phyloP scores from a whole-genome alignment of 2,797 vertebrate genomes.

The Coregonus suidteri region DNA sequence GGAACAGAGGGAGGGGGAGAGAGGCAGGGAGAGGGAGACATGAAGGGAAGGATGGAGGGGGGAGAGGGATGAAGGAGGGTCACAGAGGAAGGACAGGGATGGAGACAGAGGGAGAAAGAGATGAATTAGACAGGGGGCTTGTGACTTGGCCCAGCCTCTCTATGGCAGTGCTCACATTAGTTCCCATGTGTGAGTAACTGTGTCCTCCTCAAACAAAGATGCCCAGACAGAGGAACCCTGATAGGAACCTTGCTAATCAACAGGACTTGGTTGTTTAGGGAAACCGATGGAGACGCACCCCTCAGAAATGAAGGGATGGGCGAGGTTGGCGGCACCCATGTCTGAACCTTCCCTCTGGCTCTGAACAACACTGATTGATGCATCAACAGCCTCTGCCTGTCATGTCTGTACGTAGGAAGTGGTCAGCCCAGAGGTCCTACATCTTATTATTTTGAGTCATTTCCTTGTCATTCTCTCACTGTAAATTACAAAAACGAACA shows the following conservation, averaged over 20 bases:
- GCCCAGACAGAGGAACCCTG: background rate
- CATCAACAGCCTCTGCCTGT: background rate
- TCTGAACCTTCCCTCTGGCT: background rate
- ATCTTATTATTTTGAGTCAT: background rate
- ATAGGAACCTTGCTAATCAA: conserved; percentile 4
- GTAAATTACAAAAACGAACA: background rate
- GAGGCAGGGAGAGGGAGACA: background rate
- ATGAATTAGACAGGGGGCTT: background rate
- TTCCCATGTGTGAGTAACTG: background rate
- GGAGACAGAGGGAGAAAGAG: conserved; percentile 15
- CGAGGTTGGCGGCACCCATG: background rate
- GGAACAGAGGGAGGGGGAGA: background rate
- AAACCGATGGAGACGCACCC: background rate
- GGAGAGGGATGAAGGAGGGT: background rate
- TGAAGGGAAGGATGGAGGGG: background rate
- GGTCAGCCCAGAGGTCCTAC: too few species aligned
- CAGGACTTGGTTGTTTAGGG: conserved; percentile 12
- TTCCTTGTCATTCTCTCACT: background rate
- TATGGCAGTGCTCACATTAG: background rate
- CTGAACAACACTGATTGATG: background rate
- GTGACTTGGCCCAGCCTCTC: background rate
- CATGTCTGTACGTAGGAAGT: background rate
- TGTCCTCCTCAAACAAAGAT: background rate
- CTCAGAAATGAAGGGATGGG: conserved; percentile 24
- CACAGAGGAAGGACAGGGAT: background rate